These are phyloP conservation scores for Notothenia coriiceps DNA, from an alignment of 2,113 vertebrate genomes.

Conservation along the genomic window DNA sequence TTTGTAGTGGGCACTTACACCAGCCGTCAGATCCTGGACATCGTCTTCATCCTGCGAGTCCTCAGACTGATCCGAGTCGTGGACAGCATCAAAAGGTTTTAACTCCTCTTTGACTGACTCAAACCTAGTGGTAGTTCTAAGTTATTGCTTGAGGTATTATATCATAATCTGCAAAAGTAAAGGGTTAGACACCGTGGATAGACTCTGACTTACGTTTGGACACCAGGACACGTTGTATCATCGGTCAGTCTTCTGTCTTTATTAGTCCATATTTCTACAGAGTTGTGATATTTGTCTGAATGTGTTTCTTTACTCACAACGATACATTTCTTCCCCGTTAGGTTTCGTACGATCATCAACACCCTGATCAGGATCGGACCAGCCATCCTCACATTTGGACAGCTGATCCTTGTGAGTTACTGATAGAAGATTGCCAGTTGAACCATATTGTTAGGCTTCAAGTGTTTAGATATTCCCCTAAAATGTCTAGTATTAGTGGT, in stretches of 20 bases:
- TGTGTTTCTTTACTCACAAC: neutral
- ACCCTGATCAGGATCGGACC: constrained; percentile 93
- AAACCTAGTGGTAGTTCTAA: neutral
- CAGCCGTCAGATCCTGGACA: constrained; percentile 93
- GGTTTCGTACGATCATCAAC: constrained; percentile 92
- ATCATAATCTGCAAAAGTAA: too few species aligned
- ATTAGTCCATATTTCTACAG: neutral
- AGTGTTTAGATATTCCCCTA: too few species aligned
- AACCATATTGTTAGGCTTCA: neutral
- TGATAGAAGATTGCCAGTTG: neutral
- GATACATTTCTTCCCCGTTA: neutral
- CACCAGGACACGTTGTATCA: neutral
- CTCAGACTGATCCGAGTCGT: constrained; percentile 90
- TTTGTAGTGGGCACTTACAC: constrained; percentile 82
- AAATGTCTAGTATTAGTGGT: neutral
- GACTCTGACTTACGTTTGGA: neutral
- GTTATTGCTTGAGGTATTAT: neutral
- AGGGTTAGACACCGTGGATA: neutral
- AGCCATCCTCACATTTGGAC: constrained; percentile 91
- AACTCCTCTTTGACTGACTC: neutral
- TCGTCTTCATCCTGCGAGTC: constrained; percentile 92
- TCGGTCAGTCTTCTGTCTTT: neutral
- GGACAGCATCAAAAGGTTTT: constrained; percentile 89
- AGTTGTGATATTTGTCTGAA: neutral
- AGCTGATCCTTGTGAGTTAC: constrained; percentile 90